Evolutionary conservation across 1,140 invertebrate species (phyloP), one percentile per base, ranked within the genome.

Genomic region (Meloidogyne exigua): DNA sequence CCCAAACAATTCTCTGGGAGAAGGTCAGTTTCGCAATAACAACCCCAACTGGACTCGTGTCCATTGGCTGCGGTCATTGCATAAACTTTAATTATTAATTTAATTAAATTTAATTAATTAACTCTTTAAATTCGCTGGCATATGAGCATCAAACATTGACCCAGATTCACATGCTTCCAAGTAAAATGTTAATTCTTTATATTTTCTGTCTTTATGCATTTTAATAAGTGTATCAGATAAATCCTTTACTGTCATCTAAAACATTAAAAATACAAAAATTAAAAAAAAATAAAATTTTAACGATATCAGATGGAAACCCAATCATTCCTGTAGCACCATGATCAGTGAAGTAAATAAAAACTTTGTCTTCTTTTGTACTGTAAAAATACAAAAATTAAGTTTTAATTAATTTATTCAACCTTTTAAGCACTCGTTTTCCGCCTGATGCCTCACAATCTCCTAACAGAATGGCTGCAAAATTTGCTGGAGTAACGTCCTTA

Each of bases 151-250:
- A 87, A 92, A 92, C 90, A 92, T 92, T 0, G 91, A 91, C 10
- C 91, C 91, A 64, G 90, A 91, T 84, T 92, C 90, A 87, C 91
- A 92, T 15, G 91, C 80, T 85, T 92, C 91, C 72, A 92, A 83
- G 86, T 92, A 92, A 68, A 92, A 87, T 13, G 91, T 89, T 28
- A 87, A 64, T 62, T 83, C 68, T 32, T 36, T 42, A 85, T 87
- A 91, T 75, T 86, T 87, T 28, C 89, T 88, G 11, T 89, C 81
- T 18, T 83, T 65, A 76, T 90, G 79, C 90, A 91, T 91, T 64
- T 84, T 80, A 57, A 88, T 84, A 7, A 91, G 76, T 9, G 89
- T 88, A 23, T 88, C 81, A 28, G 85, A 89, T 21, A 91, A 80
- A 25, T 88, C 80, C 44, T 80, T 81, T 10, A 89, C 88, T 76